Evolutionary conservation across 2,888 invertebrate genomes (phyloP).

Genomic region (Cryptus viduatorius): DNA sequence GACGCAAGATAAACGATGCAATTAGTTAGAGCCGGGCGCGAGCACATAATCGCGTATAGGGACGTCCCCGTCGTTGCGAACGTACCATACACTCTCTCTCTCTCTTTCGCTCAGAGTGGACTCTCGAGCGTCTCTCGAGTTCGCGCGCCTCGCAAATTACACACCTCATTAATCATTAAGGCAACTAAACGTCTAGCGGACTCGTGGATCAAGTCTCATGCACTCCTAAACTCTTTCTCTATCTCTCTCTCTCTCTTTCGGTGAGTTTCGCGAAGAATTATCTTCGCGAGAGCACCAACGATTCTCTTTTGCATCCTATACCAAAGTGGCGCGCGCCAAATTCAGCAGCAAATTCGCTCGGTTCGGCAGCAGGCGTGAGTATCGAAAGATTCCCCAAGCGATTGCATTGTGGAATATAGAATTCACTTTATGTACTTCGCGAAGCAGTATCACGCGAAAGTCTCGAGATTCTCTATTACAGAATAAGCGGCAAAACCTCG

Average conservation of each 20-base stretch:
- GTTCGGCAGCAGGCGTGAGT: slow-evolving; percentile 44
- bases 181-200: slow-evolving; percentile 58
- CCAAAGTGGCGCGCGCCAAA: slow-evolving; percentile 34
- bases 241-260: slow-evolving; percentile 9
- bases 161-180: slow-evolving; percentile 69
- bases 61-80: slow-evolving; percentile 49
- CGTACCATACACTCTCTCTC: slow-evolving; percentile 37
- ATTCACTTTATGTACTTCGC: slow-evolving; percentile 5
- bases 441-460: slow-evolving; percentile 55
- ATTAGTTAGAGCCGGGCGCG: slow-evolving; percentile 64
- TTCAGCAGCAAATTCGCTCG: slow-evolving; percentile 48
- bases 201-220: slow-evolving; percentile 38
- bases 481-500: slow-evolving; percentile 15
- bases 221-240: not conserved
- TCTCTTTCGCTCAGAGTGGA: slow-evolving; percentile 38
- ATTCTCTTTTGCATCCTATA: slow-evolving; percentile 23
- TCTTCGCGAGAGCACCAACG: slow-evolving; percentile 12
- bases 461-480: slow-evolving; percentile 39
- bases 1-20: slow-evolving; percentile 65
- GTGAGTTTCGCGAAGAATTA: slow-evolving; percentile 26
- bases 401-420: slow-evolving; percentile 51
- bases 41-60: slow-evolving; percentile 62
- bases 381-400: slow-evolving; percentile 59
- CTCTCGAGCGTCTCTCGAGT: slow-evolving; percentile 43
- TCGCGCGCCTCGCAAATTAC: slow-evolving; percentile 67